These are phyloP conservation scores for Bedellia somnulentella DNA, from an alignment of 2,888 invertebrate species.

Conservation along the genomic window DNA sequence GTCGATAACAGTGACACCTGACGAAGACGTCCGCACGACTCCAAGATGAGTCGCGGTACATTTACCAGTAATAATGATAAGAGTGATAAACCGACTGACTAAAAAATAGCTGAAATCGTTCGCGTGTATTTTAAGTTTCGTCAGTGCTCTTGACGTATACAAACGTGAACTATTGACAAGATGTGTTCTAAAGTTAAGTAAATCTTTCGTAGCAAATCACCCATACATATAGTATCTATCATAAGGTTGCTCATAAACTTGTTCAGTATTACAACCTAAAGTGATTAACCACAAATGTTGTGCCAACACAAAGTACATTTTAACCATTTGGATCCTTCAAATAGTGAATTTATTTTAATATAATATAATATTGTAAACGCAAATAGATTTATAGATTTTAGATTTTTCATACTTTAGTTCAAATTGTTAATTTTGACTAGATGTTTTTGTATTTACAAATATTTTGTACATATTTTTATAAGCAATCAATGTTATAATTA, in stretches of 20 bases:
- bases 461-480: slow-evolving; percentile 6
- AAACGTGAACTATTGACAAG: slow-evolving; percentile 3
- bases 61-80: slow-evolving; percentile 36
- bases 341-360: too few relatives aligned
- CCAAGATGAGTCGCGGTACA: slow-evolving; percentile 35
- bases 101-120: slow-evolving; percentile 20
- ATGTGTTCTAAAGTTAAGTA: slow-evolving; percentile 2
- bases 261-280: not conserved
- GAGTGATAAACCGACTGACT: slow-evolving; percentile 58
- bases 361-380: too few relatives aligned
- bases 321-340: too few relatives aligned
- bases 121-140: slow-evolving; percentile 29
- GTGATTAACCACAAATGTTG: not conserved
- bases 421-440: not conserved
- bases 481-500: slow-evolving; percentile 40
- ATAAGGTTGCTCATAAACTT: slow-evolving; percentile 10
- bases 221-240: slow-evolving; percentile 11
- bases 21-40: slow-evolving; percentile 55
- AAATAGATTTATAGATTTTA: too few relatives aligned
- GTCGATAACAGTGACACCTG: slow-evolving; percentile 70
- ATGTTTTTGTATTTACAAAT: not conserved
- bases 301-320: not conserved
- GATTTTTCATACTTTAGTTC: not conserved
- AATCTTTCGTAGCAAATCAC: not conserved
- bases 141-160: slow-evolving; percentile 4